Evolutionary conservation across 2,888 invertebrate species (phyloP), one percentile per base, ranked within the genome.

Genomic region (Agrochola macilenta): DNA sequence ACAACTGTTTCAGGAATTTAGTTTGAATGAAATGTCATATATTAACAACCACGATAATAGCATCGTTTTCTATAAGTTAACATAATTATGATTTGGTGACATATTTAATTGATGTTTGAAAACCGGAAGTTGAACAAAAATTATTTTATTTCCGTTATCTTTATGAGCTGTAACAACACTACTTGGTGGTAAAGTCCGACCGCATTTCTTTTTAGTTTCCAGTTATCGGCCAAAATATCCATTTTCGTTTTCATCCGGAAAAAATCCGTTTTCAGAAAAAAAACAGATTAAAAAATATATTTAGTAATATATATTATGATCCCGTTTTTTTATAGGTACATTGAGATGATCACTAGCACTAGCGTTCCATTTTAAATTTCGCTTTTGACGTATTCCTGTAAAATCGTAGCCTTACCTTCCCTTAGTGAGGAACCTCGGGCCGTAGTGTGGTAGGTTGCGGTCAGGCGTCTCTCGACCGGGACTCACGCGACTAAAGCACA

Each of bases 401-500:
- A 78, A 66, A 39, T 78, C 64, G 72, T 35, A 46, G 52, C 92
- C 96, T 97, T 97, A 98, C 98, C 98, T 98, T 97, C 98, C 98
- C 97, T 97, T 97, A 86, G 98, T 97, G 96, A 98, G 98, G 97
- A 99, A 99, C 94, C 98, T 97, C 89, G 99, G 99, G 91, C 99
- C 99, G 96, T 98, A 98, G 97, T 99, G 99, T 89, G 98, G 99
- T 97, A 98, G 97, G 94, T 97, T 97, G 91, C 98, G 97, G 94
- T 98, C 98, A 85, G 98, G 98, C 90, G 98, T 98, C 96, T 99
- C 98, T 89, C 98, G 97, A 92, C 98, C 98, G 89, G 99, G 98
- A 96, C 98, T 99, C 97, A 98, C 97, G 95, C 98, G 98, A 97
- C 98, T 98, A 97, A 82, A 97, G 93, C 93, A 95, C 95, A 95